Percentiles rank a stretch among this genome's conserved stretches.
phyloP scores from a whole-genome alignment of 1,140 invertebrate species.

The Magallana angulata region DNA sequence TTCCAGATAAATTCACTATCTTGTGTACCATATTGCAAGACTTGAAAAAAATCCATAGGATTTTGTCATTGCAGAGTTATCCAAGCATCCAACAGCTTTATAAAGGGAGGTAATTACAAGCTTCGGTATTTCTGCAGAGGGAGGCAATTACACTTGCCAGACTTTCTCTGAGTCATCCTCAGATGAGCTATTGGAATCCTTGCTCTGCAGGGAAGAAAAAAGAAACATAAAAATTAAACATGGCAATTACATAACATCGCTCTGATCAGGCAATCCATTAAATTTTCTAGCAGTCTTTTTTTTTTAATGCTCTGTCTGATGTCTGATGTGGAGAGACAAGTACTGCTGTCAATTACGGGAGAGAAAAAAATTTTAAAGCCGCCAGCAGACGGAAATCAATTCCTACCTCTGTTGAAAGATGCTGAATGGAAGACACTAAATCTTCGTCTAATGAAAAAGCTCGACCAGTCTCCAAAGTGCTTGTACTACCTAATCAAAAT shows the following conservation, averaged over 20 bases:
- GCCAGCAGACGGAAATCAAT: not conserved
- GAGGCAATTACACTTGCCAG: conserved; percentile 51
- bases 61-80: not conserved
- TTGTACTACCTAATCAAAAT: conserved; percentile 63
- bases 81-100: no score
- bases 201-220: conserved; percentile 47
- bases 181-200: conserved; percentile 52
- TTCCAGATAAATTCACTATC: no score
- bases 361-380: not conserved
- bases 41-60: not conserved
- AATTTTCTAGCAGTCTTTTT: no score
- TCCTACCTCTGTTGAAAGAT: conserved; percentile 51
- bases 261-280: not conserved
- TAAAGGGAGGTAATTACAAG: not conserved
- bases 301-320: not conserved
- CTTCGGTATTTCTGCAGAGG: not conserved
- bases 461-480: conserved; percentile 63
- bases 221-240: not conserved
- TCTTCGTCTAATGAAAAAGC: conserved; percentile 64
- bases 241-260: not conserved
- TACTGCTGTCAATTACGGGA: not conserved
- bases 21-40: not conserved
- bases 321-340: not conserved
- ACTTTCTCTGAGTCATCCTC: conserved; percentile 54
- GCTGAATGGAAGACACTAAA: conserved; percentile 43